Percentiles rank a stretch among this genome's conserved stretches.
Conservation (phyloP, 2,113 vertebrate species). For the Corythaixoides concolor region DNA sequence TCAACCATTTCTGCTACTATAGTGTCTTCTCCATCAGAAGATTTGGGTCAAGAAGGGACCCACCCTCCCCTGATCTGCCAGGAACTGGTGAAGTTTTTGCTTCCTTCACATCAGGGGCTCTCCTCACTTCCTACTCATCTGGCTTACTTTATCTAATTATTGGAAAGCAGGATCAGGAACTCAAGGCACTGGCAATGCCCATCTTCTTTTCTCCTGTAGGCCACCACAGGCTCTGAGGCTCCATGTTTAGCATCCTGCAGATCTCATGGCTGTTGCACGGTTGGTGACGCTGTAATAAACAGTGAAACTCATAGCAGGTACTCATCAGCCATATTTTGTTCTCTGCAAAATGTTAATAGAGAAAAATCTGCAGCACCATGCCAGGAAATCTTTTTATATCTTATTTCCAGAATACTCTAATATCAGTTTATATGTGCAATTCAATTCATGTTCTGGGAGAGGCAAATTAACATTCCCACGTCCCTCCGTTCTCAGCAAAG, state of each 20-base stretch:
- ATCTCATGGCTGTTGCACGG: not conserved
- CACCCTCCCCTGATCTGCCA: not conserved
- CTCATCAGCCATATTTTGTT: not conserved
- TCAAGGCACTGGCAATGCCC: not conserved
- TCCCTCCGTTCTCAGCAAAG: not conserved
- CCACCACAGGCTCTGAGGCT: not conserved
- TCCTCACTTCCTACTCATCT: not conserved
- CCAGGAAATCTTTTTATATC: conserved; percentile 30
- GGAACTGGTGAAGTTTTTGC: not conserved
- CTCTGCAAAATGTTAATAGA: not conserved
- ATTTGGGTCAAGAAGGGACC: not conserved
- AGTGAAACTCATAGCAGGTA: not conserved
- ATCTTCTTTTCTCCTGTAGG: not conserved
- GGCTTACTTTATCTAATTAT: not conserved
- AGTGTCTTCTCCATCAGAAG: not conserved
- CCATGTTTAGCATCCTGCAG: not conserved
- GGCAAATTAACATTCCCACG: not conserved
- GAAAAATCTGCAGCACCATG: not conserved
- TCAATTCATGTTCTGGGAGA: conserved; percentile 1
- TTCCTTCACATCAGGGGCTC: not conserved
- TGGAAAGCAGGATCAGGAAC: not conserved
- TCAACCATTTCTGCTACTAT: not conserved
- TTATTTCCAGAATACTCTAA: conserved; percentile 1
- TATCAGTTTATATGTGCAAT: not conserved
- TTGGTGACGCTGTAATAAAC: not conserved